A percentile compares a stretch with the other conserved stretches of the same genome.
phyloP scores from a whole-genome alignment of 2,888 invertebrate genomes.

The Nyleta sp. region DNA sequence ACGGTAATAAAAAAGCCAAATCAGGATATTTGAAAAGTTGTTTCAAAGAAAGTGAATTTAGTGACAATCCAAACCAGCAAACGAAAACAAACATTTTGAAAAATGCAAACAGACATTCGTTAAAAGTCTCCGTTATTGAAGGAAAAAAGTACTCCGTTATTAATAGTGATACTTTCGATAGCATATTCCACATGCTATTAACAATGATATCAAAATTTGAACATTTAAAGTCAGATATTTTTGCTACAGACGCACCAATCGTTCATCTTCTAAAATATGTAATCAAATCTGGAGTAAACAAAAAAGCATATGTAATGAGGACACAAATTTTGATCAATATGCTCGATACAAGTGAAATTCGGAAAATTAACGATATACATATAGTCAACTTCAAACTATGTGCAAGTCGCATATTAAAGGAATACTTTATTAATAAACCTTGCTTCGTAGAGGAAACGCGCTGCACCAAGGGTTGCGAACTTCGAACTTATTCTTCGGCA shows the following conservation, averaged over 20 bases:
- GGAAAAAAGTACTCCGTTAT: neutral
- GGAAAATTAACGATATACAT: neutral
- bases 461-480: neutral
- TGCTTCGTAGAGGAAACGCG: neutral
- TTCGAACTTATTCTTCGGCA: neutral
- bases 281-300: neutral
- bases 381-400: neutral
- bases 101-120: neutral
- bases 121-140: neutral
- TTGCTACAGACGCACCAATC: neutral
- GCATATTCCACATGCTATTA: constrained; percentile 4
- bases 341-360: too few species aligned
- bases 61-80: neutral
- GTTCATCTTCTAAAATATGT: constrained; percentile 6
- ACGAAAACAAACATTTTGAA: constrained; percentile 1
- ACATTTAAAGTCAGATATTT: neutral
- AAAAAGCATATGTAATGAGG: neutral
- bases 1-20: constrained; percentile 5
- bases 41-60: neutral
- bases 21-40: neutral
- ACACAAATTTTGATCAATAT: neutral
- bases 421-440: neutral
- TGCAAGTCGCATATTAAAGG: neutral
- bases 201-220: neutral
- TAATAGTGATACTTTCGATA: constrained; percentile 1